phyloP scores from a whole-genome alignment of 2,113 vertebrate species.

The Albula glossodonta region DNA sequence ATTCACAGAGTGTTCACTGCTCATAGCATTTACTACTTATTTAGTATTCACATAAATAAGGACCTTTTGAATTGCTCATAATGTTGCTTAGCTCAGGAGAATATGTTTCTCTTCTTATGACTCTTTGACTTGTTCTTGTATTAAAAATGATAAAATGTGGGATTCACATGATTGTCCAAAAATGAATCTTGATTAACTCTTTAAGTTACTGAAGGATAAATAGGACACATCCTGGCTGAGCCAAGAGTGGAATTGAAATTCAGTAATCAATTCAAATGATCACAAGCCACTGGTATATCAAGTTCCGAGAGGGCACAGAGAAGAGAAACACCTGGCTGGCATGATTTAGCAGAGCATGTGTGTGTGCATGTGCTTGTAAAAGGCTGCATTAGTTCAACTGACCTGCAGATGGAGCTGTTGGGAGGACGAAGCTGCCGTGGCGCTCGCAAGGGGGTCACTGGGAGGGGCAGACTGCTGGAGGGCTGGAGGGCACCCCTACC shows the following conservation, averaged over 20 bases:
- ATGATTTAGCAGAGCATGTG: not conserved
- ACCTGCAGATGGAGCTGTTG: conserved; percentile 49
- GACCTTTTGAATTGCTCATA: not conserved
- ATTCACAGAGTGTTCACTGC: not conserved
- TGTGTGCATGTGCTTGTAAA: not conserved
- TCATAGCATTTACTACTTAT: not conserved
- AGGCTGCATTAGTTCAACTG: conserved; percentile 24
- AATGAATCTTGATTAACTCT: not conserved
- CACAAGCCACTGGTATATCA: not conserved
- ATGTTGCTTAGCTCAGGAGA: not conserved
- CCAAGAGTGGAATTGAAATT: not conserved
- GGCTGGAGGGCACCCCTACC: conserved; percentile 41
- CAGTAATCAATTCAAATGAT: not conserved
- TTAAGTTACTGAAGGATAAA: not conserved
- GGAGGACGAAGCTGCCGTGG: conserved; percentile 35
- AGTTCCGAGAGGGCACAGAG: not conserved
- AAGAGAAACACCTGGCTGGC: not conserved
- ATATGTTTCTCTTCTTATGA: not conserved
- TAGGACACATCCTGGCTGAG: not conserved
- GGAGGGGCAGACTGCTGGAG: conserved; percentile 41
- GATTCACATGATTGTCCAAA: not conserved
- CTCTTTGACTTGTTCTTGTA: not conserved
- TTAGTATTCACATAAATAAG: not conserved
- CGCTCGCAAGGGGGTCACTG: conserved; percentile 37
- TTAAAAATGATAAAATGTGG: not conserved